phyloP scores from a whole-genome alignment of 2,888 invertebrate species.

The Galerucella calmariensis region DNA sequence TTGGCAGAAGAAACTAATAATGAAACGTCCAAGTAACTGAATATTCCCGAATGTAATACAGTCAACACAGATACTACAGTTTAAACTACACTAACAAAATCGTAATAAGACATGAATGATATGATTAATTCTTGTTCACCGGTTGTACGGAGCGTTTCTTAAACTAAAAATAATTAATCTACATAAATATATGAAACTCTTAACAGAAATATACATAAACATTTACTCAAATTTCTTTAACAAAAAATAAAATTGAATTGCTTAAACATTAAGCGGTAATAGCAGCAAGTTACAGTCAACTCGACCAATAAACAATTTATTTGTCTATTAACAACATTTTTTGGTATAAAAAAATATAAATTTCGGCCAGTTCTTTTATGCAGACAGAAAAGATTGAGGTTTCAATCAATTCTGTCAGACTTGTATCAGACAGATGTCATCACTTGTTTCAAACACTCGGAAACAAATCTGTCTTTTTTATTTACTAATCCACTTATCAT shows the following conservation, averaged over 20 bases:
- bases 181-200: constrained; percentile 36
- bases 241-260: neutral
- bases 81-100: constrained; percentile 46
- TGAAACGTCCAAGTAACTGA: constrained; percentile 14
- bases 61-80: constrained; percentile 36
- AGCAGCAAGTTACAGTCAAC: neutral
- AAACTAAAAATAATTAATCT: constrained; percentile 42
- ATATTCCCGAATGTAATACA: constrained; percentile 28
- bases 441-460: constrained; percentile 73
- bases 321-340: neutral
- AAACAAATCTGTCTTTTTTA: constrained; percentile 71
- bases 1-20: neutral
- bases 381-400: constrained; percentile 24
- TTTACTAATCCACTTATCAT: constrained; percentile 56
- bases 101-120: constrained; percentile 57
- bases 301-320: neutral
- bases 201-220: constrained; percentile 28
- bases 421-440: constrained; percentile 67
- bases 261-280: constrained; percentile 24
- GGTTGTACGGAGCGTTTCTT: constrained; percentile 47
- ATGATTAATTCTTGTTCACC: constrained; percentile 63
- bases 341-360: neutral
- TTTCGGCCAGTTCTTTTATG: neutral
- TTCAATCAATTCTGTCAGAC: constrained; percentile 13
- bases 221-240: constrained; percentile 6